Evolutionary conservation across 2,113 vertebrate genomes (phyloP).

Genomic region (Oceanodroma tethys): DNA sequence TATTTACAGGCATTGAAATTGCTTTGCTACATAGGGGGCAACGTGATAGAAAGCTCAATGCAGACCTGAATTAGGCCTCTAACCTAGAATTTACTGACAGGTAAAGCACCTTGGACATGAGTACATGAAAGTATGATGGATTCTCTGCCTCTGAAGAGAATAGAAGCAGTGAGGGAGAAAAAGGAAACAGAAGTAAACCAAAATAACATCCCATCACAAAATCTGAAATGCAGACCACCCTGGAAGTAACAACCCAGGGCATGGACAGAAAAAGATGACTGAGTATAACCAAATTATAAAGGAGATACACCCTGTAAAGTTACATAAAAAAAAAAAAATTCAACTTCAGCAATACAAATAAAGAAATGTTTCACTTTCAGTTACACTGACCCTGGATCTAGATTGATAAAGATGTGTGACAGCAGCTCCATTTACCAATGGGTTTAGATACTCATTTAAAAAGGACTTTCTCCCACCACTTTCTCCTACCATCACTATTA

Average conservation of each 20-base stretch:
- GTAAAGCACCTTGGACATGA: background rate
- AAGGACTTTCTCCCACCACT: background rate
- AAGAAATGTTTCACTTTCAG: background rate
- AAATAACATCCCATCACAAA: background rate
- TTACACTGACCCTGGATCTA: background rate
- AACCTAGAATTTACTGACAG: background rate
- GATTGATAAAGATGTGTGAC: background rate
- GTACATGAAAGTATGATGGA: background rate
- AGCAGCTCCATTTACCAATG: background rate
- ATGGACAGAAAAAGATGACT: background rate
- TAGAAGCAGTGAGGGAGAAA: background rate
- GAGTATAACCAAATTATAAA: background rate
- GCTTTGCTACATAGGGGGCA: background rate
- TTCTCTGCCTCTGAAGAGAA: background rate
- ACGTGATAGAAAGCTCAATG: background rate
- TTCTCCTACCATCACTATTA: background rate
- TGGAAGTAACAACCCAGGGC: background rate
- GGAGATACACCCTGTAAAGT: background rate
- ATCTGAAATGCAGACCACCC: background rate
- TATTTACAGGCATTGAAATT: background rate
- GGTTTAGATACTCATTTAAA: background rate
- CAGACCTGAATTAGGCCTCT: background rate
- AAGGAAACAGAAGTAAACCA: background rate
- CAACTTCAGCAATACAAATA: background rate
- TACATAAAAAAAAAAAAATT: background rate